phyloP scores from a whole-genome alignment of 2,888 invertebrate genomes.

The Apocheima hispidaria region DNA sequence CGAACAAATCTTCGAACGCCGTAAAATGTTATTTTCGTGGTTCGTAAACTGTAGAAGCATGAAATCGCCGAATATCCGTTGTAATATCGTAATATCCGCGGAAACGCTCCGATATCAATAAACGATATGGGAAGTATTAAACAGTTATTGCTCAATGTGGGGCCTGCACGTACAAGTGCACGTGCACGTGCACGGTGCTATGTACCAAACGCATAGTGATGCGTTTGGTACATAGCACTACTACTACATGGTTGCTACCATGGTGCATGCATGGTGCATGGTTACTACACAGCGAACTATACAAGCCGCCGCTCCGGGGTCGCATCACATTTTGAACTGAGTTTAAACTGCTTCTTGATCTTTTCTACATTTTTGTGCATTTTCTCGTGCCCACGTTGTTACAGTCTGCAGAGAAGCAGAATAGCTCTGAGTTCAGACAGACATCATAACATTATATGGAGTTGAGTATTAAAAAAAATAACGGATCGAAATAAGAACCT shows the following conservation, averaged over 20 bases:
- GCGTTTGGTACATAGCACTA: no score
- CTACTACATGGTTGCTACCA: no score
- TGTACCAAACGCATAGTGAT: no score
- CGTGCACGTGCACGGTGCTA: no score
- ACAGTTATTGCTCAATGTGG: slow-evolving; percentile 40
- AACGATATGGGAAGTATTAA: slow-evolving; percentile 37
- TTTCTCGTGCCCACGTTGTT: background rate
- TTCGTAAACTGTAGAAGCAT: slow-evolving; percentile 37
- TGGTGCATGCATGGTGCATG: no score
- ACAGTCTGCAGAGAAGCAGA: no score
- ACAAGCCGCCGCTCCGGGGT: background rate
- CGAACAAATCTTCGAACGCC: slow-evolving; percentile 29
- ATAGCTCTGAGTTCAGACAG: no score
- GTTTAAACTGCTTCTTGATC: background rate
- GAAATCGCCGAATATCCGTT: slow-evolving; percentile 37
- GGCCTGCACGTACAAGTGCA: no score
- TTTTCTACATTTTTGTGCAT: background rate
- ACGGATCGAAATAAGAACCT: no score
- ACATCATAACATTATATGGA: no score
- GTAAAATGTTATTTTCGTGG: slow-evolving; percentile 37
- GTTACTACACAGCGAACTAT: slow-evolving; percentile 25
- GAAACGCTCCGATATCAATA: slow-evolving; percentile 36
- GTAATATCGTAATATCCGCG: slow-evolving; percentile 23
- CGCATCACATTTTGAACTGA: background rate
- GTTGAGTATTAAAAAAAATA: no score